These are phyloP conservation scores for Rhadina sibilatrix DNA, from an alignment of 2,113 vertebrate genomes.

Conservation along the genomic window DNA sequence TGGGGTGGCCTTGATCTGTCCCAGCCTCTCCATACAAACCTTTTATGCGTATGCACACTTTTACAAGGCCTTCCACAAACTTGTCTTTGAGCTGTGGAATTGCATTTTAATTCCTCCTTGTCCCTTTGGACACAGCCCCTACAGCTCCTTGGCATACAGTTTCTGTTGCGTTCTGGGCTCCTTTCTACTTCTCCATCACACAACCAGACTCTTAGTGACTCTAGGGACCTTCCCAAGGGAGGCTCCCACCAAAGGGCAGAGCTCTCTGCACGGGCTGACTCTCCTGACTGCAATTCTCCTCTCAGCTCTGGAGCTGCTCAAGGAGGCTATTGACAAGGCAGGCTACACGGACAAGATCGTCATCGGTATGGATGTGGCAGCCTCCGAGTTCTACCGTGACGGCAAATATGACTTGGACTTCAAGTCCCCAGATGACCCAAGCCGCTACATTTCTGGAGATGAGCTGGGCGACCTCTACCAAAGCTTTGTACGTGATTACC, in stretches of 20 bases:
- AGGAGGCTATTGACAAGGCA: constrained; percentile 90
- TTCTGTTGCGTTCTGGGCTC: not conserved
- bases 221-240: not conserved
- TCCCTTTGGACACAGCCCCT: not conserved
- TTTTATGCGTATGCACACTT: fast-evolving
- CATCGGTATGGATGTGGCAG: constrained; percentile 92
- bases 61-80: not conserved
- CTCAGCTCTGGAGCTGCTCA: constrained; percentile 88
- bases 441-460: constrained; percentile 86
- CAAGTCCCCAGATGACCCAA: constrained; percentile 87
- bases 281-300: not conserved
- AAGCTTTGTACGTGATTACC: constrained; percentile 90
- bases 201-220: not conserved
- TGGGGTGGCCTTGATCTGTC: not conserved
- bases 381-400: constrained; percentile 88
- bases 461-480: constrained; percentile 89
- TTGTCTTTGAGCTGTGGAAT: not conserved
- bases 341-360: constrained; percentile 94
- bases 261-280: not conserved
- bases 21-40: not conserved
- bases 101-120: not conserved
- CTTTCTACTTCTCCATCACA: not conserved
- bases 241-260: not conserved
- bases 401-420: constrained; percentile 93
- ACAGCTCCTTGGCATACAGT: not conserved